Conservation (phyloP, 2,888 invertebrate species). For the Hyles lineata region DNA sequence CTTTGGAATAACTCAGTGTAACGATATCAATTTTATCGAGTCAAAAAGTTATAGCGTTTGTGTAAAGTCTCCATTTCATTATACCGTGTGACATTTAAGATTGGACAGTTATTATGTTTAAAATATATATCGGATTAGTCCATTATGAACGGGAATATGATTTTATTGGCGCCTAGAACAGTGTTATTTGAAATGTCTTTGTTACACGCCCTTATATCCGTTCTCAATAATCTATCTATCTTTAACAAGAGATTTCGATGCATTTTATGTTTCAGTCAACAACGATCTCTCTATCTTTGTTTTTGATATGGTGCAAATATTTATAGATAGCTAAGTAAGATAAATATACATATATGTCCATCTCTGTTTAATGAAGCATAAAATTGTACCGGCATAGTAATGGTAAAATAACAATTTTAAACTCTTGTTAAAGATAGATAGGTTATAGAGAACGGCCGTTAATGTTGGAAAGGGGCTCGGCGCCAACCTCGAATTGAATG, state of each 20-base stretch:
- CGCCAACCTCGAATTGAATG: constrained; percentile 13
- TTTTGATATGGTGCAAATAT: too few relatives aligned
- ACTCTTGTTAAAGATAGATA: too few relatives aligned
- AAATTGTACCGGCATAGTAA: too few relatives aligned
- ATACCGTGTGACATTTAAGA: constrained; percentile 35
- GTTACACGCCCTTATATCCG: constrained; percentile 16
- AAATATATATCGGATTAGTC: constrained; percentile 39
- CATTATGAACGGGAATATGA: constrained; percentile 37
- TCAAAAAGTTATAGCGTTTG: constrained; percentile 33
- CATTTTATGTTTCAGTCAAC: too few relatives aligned
- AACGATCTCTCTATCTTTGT: too few relatives aligned
- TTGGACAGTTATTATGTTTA: constrained; percentile 39
- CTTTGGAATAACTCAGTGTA: background rate
- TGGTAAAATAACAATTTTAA: too few relatives aligned
- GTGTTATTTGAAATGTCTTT: constrained; percentile 14
- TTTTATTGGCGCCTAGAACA: constrained; percentile 33
- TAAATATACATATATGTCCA: too few relatives aligned
- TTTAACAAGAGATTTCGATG: too few relatives aligned
- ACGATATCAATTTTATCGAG: constrained; percentile 40
- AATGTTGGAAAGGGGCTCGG: constrained; percentile 23
- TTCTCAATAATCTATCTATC: too few relatives aligned
- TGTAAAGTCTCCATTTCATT: constrained; percentile 36
- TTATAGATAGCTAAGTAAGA: too few relatives aligned
- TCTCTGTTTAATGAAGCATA: too few relatives aligned
- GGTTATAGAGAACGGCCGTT: too few relatives aligned